These are phyloP conservation scores for fruit fly (Drosophila melanogaster) DNA, from an alignment of 1,140 invertebrate species.

Conservation along the genomic window Release_6_plus_ISO1_MT NT_033777.3:11685501-11686000, in stretches of 20 bases:
- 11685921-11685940: slow-evolving; percentile 47
- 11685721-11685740: slow-evolving; percentile 34
- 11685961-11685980: neutral
- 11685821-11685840: slow-evolving; percentile 44
- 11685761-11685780: slow-evolving; percentile 16
- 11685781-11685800: slow-evolving; percentile 46
- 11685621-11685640: slow-evolving; percentile 79
- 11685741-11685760: slow-evolving; percentile 47
- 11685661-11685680: slow-evolving; percentile 85
- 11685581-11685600: slow-evolving; percentile 29
- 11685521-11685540: slow-evolving; percentile 1
- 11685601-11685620: slow-evolving; percentile 46
- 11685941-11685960: slow-evolving; percentile 24
- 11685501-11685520: slow-evolving; percentile 26
- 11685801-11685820: slow-evolving; percentile 22
- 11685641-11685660: slow-evolving; percentile 86
- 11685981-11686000: neutral
- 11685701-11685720: slow-evolving; percentile 45
- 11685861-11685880: slow-evolving; percentile 49
- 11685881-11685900: slow-evolving; percentile 31
- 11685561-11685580: slow-evolving; percentile 21
- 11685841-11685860: slow-evolving; percentile 40
- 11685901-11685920: neutral
- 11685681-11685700: slow-evolving; percentile 86
- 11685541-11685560: slow-evolving; percentile 26